Evolutionary conservation across 53 echinoderm and acorn worm genomes (phyloP).

Genomic region (Arbacia lixula): DNA sequence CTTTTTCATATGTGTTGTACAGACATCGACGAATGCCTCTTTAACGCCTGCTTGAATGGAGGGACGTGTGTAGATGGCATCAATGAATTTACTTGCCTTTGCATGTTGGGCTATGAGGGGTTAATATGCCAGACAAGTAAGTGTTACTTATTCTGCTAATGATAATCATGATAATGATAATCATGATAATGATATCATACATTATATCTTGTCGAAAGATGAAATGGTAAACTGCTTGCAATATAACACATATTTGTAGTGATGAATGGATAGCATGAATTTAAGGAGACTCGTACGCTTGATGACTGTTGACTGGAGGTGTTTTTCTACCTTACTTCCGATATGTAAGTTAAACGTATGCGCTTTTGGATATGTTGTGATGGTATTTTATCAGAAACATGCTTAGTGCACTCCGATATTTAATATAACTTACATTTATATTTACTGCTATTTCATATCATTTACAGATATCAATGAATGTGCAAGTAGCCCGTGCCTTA

Average conservation of each 20-base stretch:
- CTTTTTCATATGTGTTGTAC: not conserved
- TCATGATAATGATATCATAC: too few species aligned
- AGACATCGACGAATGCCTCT: not conserved
- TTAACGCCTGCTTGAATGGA: not conserved
- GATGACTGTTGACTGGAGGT: too few species aligned
- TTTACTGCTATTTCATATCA: not conserved
- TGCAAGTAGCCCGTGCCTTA: constrained; percentile 27
- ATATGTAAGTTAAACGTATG: too few species aligned
- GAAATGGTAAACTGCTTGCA: too few species aligned
- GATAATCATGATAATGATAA: not conserved
- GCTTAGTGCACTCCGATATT: too few species aligned
- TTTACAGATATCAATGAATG: constrained; percentile 46
- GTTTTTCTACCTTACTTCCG: too few species aligned
- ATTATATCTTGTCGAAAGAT: too few species aligned
- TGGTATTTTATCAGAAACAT: too few species aligned
- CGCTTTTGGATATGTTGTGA: not conserved
- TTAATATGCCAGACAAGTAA: constrained; percentile 25
- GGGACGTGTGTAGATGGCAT: constrained; percentile 28
- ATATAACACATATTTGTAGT: too few species aligned
- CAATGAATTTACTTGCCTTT: constrained; percentile 9
- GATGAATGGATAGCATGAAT: too few species aligned
- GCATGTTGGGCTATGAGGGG: constrained; percentile 4
- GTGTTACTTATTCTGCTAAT: not conserved
- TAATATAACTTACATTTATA: too few species aligned
- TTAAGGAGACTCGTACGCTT: too few species aligned